Percentiles rank a stretch among this genome's conserved stretches.
These are phyloP conservation scores for Ctenoplectra terminalis DNA, from an alignment of 1,140 invertebrate species.

Conservation along the genomic window DNA sequence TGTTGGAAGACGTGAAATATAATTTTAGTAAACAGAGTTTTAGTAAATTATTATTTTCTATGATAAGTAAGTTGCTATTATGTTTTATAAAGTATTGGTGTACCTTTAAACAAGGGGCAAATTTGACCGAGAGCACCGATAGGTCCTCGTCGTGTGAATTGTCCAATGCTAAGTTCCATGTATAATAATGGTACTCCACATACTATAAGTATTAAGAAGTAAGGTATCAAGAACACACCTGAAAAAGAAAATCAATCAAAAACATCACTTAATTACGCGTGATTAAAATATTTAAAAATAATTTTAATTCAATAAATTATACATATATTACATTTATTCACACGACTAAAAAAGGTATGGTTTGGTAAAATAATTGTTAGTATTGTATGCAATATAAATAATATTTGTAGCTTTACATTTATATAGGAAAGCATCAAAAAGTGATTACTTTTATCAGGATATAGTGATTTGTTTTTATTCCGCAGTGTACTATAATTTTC, in stretches of 20 bases:
- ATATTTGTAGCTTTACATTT: too few relatives aligned
- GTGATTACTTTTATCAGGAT: too few relatives aligned
- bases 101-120: slow-evolving; percentile 94
- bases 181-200: slow-evolving; percentile 92
- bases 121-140: slow-evolving; percentile 92
- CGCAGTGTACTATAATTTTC: too few relatives aligned
- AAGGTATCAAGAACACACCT: slow-evolving; percentile 93
- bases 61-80: not conserved
- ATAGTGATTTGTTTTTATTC: too few relatives aligned
- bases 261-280: not conserved
- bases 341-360: too few relatives aligned
- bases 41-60: not conserved
- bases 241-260: slow-evolving; percentile 76
- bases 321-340: too few relatives aligned
- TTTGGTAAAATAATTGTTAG: too few relatives aligned
- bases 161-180: slow-evolving; percentile 92
- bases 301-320: not conserved
- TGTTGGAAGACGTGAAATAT: too few relatives aligned
- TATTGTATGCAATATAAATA: too few relatives aligned
- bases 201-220: slow-evolving; percentile 91
- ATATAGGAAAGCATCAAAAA: too few relatives aligned
- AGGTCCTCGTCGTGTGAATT: slow-evolving; percentile 91
- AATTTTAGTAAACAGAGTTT: too few relatives aligned
- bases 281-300: not conserved
- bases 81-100: slow-evolving; percentile 23